Conservation (phyloP, 2,797 vertebrate species). For the Pteronotus mesoamericanus region DNA sequence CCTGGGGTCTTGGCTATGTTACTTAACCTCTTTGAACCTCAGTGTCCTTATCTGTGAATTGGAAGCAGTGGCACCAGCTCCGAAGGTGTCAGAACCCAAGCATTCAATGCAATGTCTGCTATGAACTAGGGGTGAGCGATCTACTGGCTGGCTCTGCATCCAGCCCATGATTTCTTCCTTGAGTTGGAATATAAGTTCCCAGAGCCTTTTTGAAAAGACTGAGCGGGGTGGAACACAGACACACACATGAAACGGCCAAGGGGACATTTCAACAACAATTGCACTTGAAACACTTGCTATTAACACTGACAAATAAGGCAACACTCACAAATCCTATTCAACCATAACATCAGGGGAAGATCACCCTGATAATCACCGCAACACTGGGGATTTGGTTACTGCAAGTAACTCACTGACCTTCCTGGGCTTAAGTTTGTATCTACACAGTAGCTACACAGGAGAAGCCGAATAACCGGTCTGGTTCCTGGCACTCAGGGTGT, state of each 20-base stretch:
- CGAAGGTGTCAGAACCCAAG: not conserved
- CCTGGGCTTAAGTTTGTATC: not conserved
- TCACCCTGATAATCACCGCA: conserved; percentile 29
- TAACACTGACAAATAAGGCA: not conserved
- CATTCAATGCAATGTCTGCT: not conserved
- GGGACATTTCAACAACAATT: conserved; percentile 33
- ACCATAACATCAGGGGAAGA: conserved; percentile 21
- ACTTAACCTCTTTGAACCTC: not conserved
- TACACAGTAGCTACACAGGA: not conserved
- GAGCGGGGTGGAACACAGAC: not conserved
- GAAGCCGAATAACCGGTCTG: conserved; percentile 56
- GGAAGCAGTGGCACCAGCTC: not conserved
- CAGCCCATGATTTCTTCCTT: not conserved
- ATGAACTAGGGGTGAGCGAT: not conserved
- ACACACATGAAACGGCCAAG: not conserved
- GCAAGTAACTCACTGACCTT: conserved; percentile 41
- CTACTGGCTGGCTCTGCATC: not conserved
- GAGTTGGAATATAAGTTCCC: conserved; percentile 14
- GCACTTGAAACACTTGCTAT: conserved; percentile 34
- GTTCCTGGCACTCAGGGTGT: conserved; percentile 41
- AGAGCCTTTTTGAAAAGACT: not conserved
- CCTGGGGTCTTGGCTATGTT: not conserved
- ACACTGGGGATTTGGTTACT: conserved; percentile 40
- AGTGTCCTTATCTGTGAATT: not conserved
- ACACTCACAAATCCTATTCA: conserved; percentile 46